Evolutionary conservation across 1,140 invertebrate species (phyloP).

Genomic region (Ostrea denselamellosa): DNA sequence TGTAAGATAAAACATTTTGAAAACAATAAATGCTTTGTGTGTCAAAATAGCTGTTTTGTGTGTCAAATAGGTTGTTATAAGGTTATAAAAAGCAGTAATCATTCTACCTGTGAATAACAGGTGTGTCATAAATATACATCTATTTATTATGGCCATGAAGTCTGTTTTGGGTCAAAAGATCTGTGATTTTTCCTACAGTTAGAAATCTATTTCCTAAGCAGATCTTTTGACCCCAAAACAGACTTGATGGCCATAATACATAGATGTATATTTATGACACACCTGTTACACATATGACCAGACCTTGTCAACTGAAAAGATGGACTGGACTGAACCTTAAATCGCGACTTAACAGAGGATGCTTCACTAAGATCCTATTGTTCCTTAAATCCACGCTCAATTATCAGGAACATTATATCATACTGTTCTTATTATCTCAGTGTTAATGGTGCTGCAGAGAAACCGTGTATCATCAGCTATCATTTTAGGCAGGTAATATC

Average conservation of each 20-base stretch:
- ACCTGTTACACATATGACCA: neutral
- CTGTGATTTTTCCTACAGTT: too few species aligned
- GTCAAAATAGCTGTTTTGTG: neutral
- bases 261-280: too few species aligned
- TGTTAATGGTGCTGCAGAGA: neutral
- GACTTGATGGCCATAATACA: too few species aligned
- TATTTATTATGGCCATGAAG: too few species aligned
- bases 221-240: too few species aligned
- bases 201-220: too few species aligned
- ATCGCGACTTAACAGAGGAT: neutral
- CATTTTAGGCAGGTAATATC: neutral
- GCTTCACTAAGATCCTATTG: neutral
- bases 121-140: neutral
- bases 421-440: neutral
- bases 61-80: neutral
- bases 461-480: neutral
- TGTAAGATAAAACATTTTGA: constrained; percentile 3
- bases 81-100: neutral
- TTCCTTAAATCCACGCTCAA: neutral
- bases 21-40: neutral
- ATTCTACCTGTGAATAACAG: neutral
- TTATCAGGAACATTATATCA: neutral
- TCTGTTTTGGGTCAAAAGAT: too few species aligned
- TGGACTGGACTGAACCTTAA: neutral
- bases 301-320: constrained; percentile 1